Percentiles rank a stretch among this genome's conserved stretches.
Conservation (phyloP, 92 coral and sea anemone species). For the Nematostella vectensis region DNA sequence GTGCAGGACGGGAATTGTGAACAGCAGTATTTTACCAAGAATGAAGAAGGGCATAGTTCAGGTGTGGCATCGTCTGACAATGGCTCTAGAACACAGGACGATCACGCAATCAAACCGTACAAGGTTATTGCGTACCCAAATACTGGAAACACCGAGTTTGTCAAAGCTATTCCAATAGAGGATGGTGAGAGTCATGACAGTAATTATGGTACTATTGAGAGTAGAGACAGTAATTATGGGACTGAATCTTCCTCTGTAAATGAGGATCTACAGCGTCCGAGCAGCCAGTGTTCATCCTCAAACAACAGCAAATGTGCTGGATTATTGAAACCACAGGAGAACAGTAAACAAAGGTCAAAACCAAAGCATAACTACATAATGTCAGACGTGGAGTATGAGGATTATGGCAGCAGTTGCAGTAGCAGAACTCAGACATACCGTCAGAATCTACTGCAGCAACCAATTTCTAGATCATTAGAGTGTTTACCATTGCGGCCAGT, state of each 20-base stretch:
- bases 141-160: slow-evolving; percentile 45
- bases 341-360: slow-evolving; percentile 24
- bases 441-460: slow-evolving; percentile 43
- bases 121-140: slow-evolving; percentile 25
- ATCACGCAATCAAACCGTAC: slow-evolving; percentile 23
- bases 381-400: slow-evolving; percentile 50
- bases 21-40: slow-evolving; percentile 36
- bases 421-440: slow-evolving; percentile 20
- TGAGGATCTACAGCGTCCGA: slow-evolving; percentile 42
- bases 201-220: slow-evolving; percentile 83
- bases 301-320: slow-evolving; percentile 1
- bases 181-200: slow-evolving; percentile 73
- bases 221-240: slow-evolving; percentile 90
- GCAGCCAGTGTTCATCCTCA: slow-evolving; percentile 23
- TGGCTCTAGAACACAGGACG: slow-evolving; percentile 38
- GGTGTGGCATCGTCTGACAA: slow-evolving; percentile 37
- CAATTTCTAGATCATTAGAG: slow-evolving; percentile 73
- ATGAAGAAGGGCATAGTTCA: slow-evolving; percentile 41
- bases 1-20: slow-evolving; percentile 56
- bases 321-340: not conserved
- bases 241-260: slow-evolving; percentile 71
- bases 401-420: slow-evolving; percentile 31
- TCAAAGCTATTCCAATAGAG: slow-evolving; percentile 83
- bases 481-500: slow-evolving; percentile 52
- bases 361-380: slow-evolving; percentile 51